Conservation (phyloP, 1,140 invertebrate species). For the Zaprionus ornatus region DNA sequence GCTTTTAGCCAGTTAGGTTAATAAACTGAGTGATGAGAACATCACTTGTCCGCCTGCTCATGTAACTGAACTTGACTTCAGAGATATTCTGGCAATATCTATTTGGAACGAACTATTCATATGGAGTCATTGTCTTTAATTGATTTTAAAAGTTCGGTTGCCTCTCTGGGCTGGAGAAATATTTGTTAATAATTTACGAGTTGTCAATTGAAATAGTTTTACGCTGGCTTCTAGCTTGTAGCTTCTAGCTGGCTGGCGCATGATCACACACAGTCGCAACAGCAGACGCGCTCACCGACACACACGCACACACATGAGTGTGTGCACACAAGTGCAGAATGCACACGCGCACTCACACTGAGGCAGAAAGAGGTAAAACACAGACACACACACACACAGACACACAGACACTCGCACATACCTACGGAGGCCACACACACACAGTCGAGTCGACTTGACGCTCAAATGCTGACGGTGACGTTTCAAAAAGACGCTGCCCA, state of each 20-base stretch:
- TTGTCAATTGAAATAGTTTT: slow-evolving; percentile 73
- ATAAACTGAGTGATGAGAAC: not conserved
- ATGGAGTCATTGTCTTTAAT: not conserved
- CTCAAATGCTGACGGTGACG: slow-evolving; percentile 76
- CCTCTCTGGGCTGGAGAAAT: not conserved
- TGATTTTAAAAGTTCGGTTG: not conserved
- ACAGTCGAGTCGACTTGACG: slow-evolving; percentile 30
- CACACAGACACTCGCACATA: slow-evolving; percentile 22
- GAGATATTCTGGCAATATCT: not conserved
- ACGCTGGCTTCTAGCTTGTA: slow-evolving; percentile 30
- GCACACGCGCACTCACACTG: slow-evolving; percentile 43
- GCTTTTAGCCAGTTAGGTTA: not conserved
- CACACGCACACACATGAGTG: slow-evolving; percentile 16
- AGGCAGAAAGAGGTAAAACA: not conserved
- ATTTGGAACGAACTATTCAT: not conserved
- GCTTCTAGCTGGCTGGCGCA: slow-evolving; percentile 46
- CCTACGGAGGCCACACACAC: slow-evolving; percentile 1
- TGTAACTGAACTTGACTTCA: not conserved
- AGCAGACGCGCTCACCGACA: slow-evolving; percentile 35
- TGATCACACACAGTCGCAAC: slow-evolving; percentile 29
- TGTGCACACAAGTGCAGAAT: slow-evolving; percentile 31
- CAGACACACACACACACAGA: slow-evolving; percentile 19
- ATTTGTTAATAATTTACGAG: slow-evolving; percentile 51
- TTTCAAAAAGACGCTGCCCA: slow-evolving; percentile 66
- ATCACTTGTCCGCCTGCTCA: not conserved